Evolutionary conservation across 2,113 vertebrate species (phyloP), one percentile per base, ranked within the genome.

Genomic region (Phrynocephalus versicolor): DNA sequence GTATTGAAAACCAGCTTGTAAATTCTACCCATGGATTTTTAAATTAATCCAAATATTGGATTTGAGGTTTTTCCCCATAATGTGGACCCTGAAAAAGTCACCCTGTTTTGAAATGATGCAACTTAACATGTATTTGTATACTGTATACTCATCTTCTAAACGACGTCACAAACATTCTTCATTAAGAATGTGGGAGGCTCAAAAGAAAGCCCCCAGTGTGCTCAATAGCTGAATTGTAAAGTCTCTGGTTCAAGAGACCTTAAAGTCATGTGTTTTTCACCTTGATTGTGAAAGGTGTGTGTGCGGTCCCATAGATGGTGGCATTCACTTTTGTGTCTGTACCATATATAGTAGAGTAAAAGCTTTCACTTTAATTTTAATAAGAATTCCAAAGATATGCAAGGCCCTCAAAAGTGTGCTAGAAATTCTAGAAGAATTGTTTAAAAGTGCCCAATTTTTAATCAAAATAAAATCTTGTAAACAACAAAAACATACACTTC

Each of bases 21-120:
- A 45, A 81, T 80, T 86, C 30, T 55, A 80, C n/a, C 69, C 80
- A 74, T 74, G 37, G 62, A 81, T 55, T 39, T 70, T 74, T 70
- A 80, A 55, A 33, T 85, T 80, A 35, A 73, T 60, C 37, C 21
- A 45, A 21, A 60, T 35, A 78, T 37, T 35, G 76, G 23, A 45
- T 71, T 85, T 67, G n/a, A 79, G 57, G n/a, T 74, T 74, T 39
- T n/a, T 86, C 67, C 73, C 55, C 77, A 81, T 58, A 81, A 30
- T 72, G 41, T 45, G 58, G 58, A 1, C 1, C 19, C 45, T 55
- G 62, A 30, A 19, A 69, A 78, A 77, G 35, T 33, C 35, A 78
- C 51, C 64, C 25, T 55, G 25, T 15, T 30, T 79, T 35, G 65
- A 73, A 73, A 1, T 51, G 57, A 55, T 21, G 57, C 41, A 58